Conservation (phyloP, 2,797 vertebrate species). For the Dermochelys coriacea region DNA sequence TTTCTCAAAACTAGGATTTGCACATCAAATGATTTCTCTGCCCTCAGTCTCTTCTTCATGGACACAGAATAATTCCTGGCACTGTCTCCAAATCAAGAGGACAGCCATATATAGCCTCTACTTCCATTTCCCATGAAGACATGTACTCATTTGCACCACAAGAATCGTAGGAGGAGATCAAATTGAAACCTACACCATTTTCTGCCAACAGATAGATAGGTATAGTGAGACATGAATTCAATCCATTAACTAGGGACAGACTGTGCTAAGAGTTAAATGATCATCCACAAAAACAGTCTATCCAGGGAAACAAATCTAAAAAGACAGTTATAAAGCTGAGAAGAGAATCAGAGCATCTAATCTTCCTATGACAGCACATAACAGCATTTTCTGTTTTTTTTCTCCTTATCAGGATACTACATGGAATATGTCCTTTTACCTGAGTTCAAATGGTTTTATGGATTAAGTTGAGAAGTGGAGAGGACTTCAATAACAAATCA, state of each 20-base stretch:
- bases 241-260: not conserved
- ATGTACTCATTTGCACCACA: not conserved
- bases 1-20: not conserved
- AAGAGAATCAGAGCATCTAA: not conserved
- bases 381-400: slow-evolving; percentile 52
- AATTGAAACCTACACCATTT: not conserved
- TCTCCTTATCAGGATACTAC: slow-evolving; percentile 61
- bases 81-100: not conserved
- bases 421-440: slow-evolving; percentile 56
- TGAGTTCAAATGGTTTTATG: slow-evolving; percentile 62
- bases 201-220: not conserved
- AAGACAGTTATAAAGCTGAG: not conserved
- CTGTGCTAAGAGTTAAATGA: not conserved
- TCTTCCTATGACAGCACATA: slow-evolving; percentile 45
- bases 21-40: not conserved
- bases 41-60: not conserved
- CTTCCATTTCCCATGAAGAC: not conserved
- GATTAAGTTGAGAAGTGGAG: slow-evolving; percentile 72
- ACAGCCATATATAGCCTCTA: not conserved
- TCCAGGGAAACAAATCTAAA: not conserved
- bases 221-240: not conserved
- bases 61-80: not conserved
- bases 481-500: slow-evolving; percentile 76
- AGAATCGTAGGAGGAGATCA: not conserved
- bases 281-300: not conserved